Evolutionary conservation across 2,888 invertebrate species (phyloP).

Genomic region (Cheiracanthium punctorium): DNA sequence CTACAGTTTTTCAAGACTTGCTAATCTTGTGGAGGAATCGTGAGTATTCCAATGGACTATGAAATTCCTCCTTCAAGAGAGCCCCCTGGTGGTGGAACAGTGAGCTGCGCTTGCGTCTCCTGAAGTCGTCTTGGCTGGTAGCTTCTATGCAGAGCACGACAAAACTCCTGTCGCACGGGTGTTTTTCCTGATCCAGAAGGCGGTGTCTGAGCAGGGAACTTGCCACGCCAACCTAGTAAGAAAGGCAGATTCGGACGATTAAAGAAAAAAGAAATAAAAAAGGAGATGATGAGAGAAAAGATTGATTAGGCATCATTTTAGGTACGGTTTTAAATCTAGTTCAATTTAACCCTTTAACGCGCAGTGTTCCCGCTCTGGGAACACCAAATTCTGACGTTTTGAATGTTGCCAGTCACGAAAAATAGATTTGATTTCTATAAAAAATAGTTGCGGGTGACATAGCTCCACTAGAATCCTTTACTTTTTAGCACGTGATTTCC

Average conservation of each 20-base stretch:
- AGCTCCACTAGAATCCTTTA: too few relatives aligned
- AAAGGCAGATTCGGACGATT: neutral
- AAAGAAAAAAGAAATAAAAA: neutral
- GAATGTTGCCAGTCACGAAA: too few relatives aligned
- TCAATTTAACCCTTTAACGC: too few relatives aligned
- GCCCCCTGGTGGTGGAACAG: neutral
- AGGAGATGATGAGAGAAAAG: neutral
- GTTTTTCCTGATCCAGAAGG: constrained; percentile 86
- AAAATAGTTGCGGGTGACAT: too few relatives aligned
- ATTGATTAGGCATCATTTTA: too few relatives aligned
- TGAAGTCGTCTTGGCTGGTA: constrained; percentile 74
- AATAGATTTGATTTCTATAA: too few relatives aligned
- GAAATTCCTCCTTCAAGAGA: neutral
- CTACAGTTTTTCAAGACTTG: constrained; percentile 23
- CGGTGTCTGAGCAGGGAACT: constrained; percentile 83
- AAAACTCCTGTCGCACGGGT: constrained; percentile 90
- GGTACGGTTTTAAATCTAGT: too few relatives aligned
- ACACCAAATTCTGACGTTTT: too few relatives aligned
- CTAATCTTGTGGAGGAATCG: constrained; percentile 28
- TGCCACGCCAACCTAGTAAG: constrained; percentile 82
- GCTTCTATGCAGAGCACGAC: constrained; percentile 94
- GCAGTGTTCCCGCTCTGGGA: too few relatives aligned
- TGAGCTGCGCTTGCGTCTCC: constrained; percentile 15
- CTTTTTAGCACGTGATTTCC: too few relatives aligned
- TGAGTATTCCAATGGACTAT: constrained; percentile 31